These are phyloP conservation scores for Montipora capitata DNA, from an alignment of 92 coral and sea anemone genomes.

Conservation along the genomic window DNA sequence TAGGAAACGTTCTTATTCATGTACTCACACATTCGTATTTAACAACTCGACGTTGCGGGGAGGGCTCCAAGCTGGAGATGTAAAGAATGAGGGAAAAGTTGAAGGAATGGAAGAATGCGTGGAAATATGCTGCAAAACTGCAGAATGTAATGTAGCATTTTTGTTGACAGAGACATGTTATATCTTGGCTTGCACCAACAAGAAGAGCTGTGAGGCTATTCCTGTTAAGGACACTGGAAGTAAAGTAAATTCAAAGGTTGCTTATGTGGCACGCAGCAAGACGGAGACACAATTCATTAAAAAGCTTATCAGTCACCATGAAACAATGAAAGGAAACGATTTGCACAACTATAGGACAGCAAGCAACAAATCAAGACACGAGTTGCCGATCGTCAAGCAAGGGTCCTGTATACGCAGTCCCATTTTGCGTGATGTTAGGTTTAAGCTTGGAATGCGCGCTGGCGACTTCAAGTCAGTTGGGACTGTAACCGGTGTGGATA, in stretches of 20 bases:
- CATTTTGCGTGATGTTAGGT: constrained; percentile 69
- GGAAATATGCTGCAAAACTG: constrained; percentile 81
- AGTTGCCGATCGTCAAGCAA: constrained; percentile 1
- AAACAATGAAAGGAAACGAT: neutral
- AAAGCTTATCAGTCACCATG: constrained; percentile 53
- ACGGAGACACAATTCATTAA: constrained; percentile 65
- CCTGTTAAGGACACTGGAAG: constrained; percentile 33
- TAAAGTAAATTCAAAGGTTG: constrained; percentile 32
- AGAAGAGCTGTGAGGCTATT: constrained; percentile 76
- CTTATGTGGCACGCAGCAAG: constrained; percentile 80
- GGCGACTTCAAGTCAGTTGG: constrained; percentile 89
- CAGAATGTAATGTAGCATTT: constrained; percentile 83
- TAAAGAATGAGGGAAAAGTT: constrained; percentile 67
- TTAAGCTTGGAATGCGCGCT: constrained; percentile 88
- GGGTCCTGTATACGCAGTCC: constrained; percentile 80
- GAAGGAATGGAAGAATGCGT: constrained; percentile 81
- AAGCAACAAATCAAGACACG: neutral
- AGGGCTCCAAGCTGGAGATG: constrained; percentile 83
- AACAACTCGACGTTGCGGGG: constrained; percentile 82
- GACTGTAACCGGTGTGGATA: constrained; percentile 68
- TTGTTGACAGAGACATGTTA: constrained; percentile 65
- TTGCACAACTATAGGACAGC: neutral
- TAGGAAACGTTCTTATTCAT: constrained; percentile 58
- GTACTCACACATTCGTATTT: constrained; percentile 78
- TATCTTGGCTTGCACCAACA: constrained; percentile 72